These are phyloP conservation scores for Liopterus haemorrhoidalis DNA, from an alignment of 2,888 invertebrate genomes.

Conservation along the genomic window DNA sequence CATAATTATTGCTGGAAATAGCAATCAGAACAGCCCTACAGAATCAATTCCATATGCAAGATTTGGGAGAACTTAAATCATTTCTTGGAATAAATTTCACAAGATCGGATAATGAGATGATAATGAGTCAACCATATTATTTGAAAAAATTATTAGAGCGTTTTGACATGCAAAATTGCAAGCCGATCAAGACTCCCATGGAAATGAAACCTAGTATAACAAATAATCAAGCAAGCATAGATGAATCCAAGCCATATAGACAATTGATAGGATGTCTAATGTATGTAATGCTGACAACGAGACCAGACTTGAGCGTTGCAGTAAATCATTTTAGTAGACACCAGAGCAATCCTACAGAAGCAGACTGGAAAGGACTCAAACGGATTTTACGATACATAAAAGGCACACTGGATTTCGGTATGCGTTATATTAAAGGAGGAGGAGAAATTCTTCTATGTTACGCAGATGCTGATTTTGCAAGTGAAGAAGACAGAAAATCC, in stretches of 20 bases:
- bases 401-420: slow-evolving; percentile 7
- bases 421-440: slow-evolving; percentile 7
- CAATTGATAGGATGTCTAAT: slow-evolving; percentile 12
- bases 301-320: slow-evolving; percentile 8
- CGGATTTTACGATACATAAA: slow-evolving; percentile 13
- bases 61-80: slow-evolving; percentile 24
- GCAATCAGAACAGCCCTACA: too few relatives aligned
- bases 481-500: slow-evolving; percentile 29
- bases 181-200: slow-evolving; percentile 28
- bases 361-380: slow-evolving; percentile 14
- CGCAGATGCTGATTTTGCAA: slow-evolving; percentile 33
- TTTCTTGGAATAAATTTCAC: slow-evolving; percentile 30
- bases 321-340: slow-evolving; percentile 7
- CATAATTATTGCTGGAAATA: too few relatives aligned
- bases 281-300: slow-evolving; percentile 8
- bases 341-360: slow-evolving; percentile 7
- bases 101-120: slow-evolving; percentile 19
- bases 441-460: slow-evolving; percentile 18
- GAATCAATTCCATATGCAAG: slow-evolving; percentile 30
- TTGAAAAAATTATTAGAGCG: slow-evolving; percentile 25
- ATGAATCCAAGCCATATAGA: background rate
- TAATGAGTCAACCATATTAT: slow-evolving; percentile 27
- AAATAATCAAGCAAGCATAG: background rate
- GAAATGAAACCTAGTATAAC: slow-evolving; percentile 21
- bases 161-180: slow-evolving; percentile 30